phyloP scores from a whole-genome alignment of 23 tunicate species.

The Diplosoma virens region DNA sequence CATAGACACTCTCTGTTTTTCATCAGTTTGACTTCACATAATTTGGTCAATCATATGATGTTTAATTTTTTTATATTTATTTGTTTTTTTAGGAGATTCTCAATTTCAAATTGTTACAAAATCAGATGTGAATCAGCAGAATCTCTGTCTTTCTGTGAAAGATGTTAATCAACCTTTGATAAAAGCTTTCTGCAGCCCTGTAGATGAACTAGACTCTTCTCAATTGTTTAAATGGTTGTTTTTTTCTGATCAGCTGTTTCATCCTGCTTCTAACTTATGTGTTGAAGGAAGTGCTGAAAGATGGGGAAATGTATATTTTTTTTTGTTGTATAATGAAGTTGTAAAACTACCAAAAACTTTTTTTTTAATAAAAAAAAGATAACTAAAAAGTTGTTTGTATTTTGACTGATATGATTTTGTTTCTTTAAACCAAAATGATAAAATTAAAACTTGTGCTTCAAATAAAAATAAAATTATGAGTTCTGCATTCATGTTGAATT shows the following conservation, averaged over 20 bases:
- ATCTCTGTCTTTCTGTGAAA: constrained; percentile 41
- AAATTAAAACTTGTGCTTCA: no score
- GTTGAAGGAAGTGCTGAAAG: constrained; percentile 25
- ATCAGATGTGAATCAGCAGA: neutral
- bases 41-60: no score
- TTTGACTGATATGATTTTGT: no score
- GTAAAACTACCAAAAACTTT: no score
- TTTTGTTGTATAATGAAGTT: no score
- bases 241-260: constrained; percentile 6
- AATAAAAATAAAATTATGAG: no score
- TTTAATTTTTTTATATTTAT: neutral
- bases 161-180: neutral
- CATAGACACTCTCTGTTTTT: no score
- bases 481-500: no score
- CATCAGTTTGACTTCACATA: no score
- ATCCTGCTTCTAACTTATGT: constrained; percentile 46
- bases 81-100: constrained; percentile 39
- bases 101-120: constrained; percentile 65
- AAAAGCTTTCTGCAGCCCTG: constrained; percentile 29
- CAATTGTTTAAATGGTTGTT: constrained; percentile 64
- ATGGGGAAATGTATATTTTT: constrained; percentile 70
- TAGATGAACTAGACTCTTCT: constrained; percentile 22
- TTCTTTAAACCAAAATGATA: no score
- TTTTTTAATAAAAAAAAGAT: no score
- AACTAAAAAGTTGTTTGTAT: no score